Evolutionary conservation across 2,797 vertebrate species (phyloP).

Genomic region (Heterohyrax brucei): DNA sequence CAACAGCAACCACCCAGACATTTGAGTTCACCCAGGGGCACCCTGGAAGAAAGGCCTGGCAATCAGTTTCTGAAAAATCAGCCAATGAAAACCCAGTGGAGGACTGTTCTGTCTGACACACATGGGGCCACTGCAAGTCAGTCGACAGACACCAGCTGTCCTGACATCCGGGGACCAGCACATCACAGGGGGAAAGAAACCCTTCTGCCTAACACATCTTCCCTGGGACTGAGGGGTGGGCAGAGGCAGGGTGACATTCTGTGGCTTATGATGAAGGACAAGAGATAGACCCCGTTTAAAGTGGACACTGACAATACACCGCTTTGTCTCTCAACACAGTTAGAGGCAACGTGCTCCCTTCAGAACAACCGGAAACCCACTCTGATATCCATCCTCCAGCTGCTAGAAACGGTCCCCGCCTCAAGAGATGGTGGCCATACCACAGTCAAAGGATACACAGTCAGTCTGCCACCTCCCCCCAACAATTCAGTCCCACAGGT

Average conservation of each 20-base stretch:
- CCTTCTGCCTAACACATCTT: background rate
- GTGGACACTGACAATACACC: background rate
- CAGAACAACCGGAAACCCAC: background rate
- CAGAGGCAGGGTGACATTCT: background rate
- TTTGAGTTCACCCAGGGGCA: background rate
- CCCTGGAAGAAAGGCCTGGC: background rate
- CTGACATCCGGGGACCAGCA: background rate
- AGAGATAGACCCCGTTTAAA: background rate
- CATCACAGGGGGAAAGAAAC: background rate
- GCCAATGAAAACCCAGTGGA: background rate
- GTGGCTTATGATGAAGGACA: background rate
- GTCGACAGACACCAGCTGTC: background rate
- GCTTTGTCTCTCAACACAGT: slow-evolving; percentile 72
- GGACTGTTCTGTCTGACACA: background rate
- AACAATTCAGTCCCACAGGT: background rate
- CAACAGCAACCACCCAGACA: too few relatives aligned
- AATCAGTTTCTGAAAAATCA: background rate
- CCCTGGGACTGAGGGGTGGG: background rate
- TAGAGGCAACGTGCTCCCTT: background rate
- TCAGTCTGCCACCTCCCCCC: background rate
- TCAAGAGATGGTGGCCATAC: background rate
- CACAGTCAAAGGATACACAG: background rate
- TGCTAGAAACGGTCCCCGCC: too few relatives aligned
- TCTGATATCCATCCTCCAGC: background rate
- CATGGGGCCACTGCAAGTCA: background rate